Percentiles rank a stretch among this genome's conserved stretches.
phyloP scores from a whole-genome alignment of 2,888 invertebrate species.

The Arrhopalites spinosus region DNA sequence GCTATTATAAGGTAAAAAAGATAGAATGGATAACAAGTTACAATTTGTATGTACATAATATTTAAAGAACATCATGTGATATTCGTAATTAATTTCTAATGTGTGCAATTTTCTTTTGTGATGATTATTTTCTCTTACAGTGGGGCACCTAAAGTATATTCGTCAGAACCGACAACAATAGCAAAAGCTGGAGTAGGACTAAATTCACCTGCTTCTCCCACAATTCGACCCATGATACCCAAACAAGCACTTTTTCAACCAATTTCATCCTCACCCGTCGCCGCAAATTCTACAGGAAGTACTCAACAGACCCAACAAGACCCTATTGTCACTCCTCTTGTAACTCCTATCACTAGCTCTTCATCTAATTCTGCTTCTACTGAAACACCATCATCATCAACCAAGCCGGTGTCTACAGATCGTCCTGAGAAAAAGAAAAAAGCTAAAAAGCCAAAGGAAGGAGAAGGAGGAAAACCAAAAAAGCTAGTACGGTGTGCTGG shows the following conservation, averaged over 20 bases:
- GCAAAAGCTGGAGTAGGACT: not conserved
- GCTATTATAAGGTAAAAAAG: conserved; percentile 50
- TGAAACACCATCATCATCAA: conserved; percentile 7
- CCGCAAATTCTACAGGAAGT: not conserved
- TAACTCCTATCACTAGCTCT: not conserved
- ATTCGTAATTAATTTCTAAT: too few species aligned
- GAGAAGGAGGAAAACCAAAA: conserved; percentile 67
- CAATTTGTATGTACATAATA: too few species aligned
- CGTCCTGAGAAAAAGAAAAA: conserved; percentile 42
- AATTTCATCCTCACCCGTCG: not conserved
- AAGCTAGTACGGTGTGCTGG: conserved; percentile 90
- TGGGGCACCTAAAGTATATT: conserved; percentile 31
- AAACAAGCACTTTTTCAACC: not conserved
- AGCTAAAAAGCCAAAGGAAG: conserved; percentile 57
- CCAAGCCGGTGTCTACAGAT: conserved; percentile 34
- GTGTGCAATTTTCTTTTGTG: too few species aligned
- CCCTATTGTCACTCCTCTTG: too few species aligned
- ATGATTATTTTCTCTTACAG: too few species aligned
- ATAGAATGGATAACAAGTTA: too few species aligned
- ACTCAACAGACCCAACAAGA: not conserved
- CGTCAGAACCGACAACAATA: not conserved
- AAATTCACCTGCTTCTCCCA: not conserved
- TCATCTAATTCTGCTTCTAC: conserved; percentile 43
- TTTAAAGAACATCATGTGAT: too few species aligned
- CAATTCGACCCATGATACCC: conserved; percentile 23